Base-by-base conservation (phyloP, 2,113 vertebrate genomes). In the Morone saxatilis region DNA sequence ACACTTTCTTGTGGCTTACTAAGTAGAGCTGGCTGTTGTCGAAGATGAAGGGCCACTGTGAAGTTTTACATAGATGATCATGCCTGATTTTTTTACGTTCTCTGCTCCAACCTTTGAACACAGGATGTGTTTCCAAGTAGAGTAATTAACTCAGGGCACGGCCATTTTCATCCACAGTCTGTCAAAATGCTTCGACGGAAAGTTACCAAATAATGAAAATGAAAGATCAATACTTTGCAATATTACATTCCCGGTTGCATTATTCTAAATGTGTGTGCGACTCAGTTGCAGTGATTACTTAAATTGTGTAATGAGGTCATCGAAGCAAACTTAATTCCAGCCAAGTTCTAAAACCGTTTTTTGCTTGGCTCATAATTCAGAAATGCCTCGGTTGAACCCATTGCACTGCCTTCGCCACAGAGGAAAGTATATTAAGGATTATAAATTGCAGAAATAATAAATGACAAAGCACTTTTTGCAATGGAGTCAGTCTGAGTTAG, bases 1-100 rank as follows among this genome's bases (percentile, higher is more conserved):
- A 92, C 88, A 91, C 95, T 95, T 95, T 95, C 89, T 94, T 94
- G 92, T 95, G 94, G 94, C 91, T 85, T 86, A 70, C 92, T 94
- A 81, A 94, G 86, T 93, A 78, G 83, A 92, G 90, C 88, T 94
- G 90, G 71, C 87, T 91, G 88, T 88, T 88, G 85, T 78, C 57
- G 63, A 72, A 91, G 89, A 92, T 92, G 91, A 93, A 93, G 89
- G 92, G 85, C 78, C 83, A 84, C 91, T 94, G 91, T 92, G 88
- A 94, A 93, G 94, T 93, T 91, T 91, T 79, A 89, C 88, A 90
- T 90, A 90, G 89, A 93, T 89, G 84, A 94, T 89, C 86, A 88
- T 81, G 85, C 85, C 89, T 89, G 83, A 84, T 89, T 89, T 92
- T 88, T 91, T 86, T 88, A 89, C 86, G 88, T 89, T 62, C 87